Conservation (phyloP, 2,113 vertebrate species). For the Ptychochromis oligacanthus region DNA sequence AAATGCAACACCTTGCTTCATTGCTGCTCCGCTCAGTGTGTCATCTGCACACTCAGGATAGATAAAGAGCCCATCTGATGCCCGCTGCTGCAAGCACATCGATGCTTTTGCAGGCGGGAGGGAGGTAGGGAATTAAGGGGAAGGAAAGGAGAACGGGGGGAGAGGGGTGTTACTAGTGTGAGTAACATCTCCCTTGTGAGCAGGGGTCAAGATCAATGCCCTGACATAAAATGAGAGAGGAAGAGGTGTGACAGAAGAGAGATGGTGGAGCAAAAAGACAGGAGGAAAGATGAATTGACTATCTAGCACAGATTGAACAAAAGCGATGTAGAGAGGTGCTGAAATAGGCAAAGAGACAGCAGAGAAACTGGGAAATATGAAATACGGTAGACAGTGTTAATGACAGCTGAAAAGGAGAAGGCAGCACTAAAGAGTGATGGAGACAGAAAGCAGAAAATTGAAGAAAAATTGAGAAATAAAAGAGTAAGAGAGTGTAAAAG, state of each 20-base stretch:
- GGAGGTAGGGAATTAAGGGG: constrained; percentile 3
- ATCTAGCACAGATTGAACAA: constrained; percentile 2
- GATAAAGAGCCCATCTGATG: constrained; percentile 41
- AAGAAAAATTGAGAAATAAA: constrained; percentile 30
- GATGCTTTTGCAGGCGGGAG: constrained; percentile 40
- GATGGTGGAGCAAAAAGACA: neutral
- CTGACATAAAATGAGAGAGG: constrained; percentile 36
- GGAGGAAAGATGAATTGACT: neutral
- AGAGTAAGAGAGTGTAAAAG: neutral
- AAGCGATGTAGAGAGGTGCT: neutral
- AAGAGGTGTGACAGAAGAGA: constrained; percentile 25
- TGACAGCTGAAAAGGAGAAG: constrained; percentile 1
- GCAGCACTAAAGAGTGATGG: neutral
- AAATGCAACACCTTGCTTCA: constrained; percentile 22
- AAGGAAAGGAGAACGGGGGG: neutral
- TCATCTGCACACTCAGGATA: neutral
- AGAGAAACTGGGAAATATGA: constrained; percentile 15
- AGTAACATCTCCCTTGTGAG: constrained; percentile 26
- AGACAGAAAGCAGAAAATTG: constrained; percentile 5
- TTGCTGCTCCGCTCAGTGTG: neutral
- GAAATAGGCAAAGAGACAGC: neutral
- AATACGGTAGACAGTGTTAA: constrained; percentile 1
- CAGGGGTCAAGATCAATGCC: constrained; percentile 43
- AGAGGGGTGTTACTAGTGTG: neutral
- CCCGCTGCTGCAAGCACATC: constrained; percentile 30